Base-by-base conservation (phyloP, 2,113 vertebrate species). In the Varanus komodoensis region DNA sequence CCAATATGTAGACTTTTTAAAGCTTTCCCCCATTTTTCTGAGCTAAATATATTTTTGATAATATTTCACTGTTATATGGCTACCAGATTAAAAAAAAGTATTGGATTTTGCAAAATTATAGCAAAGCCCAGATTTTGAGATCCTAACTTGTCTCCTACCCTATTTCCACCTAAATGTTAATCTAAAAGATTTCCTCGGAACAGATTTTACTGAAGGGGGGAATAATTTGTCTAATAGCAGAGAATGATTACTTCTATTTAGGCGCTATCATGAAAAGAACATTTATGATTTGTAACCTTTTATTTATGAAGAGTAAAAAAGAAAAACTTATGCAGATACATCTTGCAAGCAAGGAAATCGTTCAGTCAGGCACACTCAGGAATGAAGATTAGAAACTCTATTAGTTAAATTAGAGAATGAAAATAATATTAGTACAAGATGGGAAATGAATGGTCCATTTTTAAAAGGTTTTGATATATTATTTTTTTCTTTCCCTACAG, bases 221-320 rank as follows among this genome's bases (percentile, higher is more conserved):
- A 81, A 64, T 84, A 77, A 82, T 93, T 93, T 93, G 89, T 86
- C 93, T 87, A 90, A 88, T 78, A 67, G 83, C 81, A 88, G 0
- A 92, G 86, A 91, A 87, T 3, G 23, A 78, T 29, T 79, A 38
- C 2, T 48, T 93, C 89, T 95, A 34, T n/a, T 87, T 91, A 61
- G 64, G 84, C 87, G 91, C 19, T n/a, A 92, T 52, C 34, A 90
- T 64, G 79, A 89, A 75, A 85, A 86, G 23, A 89, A 89, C 89
- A 77, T 89, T 52, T 90, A 0, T 93, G 79, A 91, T 91, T 92
- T 94, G 44, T 86, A 89, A 85, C 91, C 69, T 73, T 29, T 95
- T 64, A 9, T 67, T 64, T 50, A 79, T 90, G 82, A 92, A 61
- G 38, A 91, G 83, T 57, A 29, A 52, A 81, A 21, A 23, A 68